Evolutionary conservation across 2,888 invertebrate species (phyloP).

Genomic region (Calameuta idolon): DNA sequence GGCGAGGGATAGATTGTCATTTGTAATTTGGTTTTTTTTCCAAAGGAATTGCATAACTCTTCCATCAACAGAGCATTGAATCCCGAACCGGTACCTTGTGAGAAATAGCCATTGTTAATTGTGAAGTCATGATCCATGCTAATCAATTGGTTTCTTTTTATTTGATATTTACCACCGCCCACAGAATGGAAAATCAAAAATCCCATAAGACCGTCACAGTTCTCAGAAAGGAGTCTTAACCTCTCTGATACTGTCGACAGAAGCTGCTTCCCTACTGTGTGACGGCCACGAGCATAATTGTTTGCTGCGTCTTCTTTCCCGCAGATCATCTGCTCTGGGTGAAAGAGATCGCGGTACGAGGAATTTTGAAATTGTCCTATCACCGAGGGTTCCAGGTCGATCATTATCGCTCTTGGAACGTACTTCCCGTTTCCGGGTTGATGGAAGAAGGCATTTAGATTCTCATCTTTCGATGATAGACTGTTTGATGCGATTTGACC

Average conservation of each 20-base stretch:
- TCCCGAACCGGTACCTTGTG: conserved; percentile 60
- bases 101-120: conserved; percentile 37
- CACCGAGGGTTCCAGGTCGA: conserved; percentile 74
- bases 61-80: conserved; percentile 61
- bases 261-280: conserved; percentile 69
- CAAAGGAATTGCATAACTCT: conserved; percentile 62
- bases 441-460: conserved; percentile 64
- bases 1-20: conserved; percentile 55
- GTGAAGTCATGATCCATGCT: background rate
- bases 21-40: conserved; percentile 72
- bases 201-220: conserved; percentile 48
- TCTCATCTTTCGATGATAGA: conserved; percentile 64
- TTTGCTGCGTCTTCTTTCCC: conserved; percentile 71
- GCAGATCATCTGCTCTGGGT: conserved; percentile 71
- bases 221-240: conserved; percentile 59
- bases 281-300: conserved; percentile 70
- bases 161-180: conserved; percentile 28
- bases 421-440: conserved; percentile 72
- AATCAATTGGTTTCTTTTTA: background rate
- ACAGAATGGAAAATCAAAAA: conserved; percentile 35
- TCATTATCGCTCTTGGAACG: conserved; percentile 71
- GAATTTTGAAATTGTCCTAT: conserved; percentile 37
- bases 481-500: conserved; percentile 56
- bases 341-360: conserved; percentile 68
- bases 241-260: conserved; percentile 68